Conservation (phyloP, 2,113 vertebrate genomes). For the Psittacara wagleri region DNA sequence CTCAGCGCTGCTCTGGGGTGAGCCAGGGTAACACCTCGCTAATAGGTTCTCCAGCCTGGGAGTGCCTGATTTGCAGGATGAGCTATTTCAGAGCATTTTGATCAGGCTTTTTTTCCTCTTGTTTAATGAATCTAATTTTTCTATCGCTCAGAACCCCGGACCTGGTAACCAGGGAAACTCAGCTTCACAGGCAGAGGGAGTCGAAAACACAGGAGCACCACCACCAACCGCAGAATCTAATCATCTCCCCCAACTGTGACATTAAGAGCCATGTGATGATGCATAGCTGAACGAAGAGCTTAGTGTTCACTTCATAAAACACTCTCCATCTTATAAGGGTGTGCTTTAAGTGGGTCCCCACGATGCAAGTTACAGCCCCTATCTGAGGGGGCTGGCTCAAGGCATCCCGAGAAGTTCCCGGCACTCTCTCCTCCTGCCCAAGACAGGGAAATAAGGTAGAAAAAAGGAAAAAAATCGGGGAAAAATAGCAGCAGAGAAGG, state of each 20-base stretch:
- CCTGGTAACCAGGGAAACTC: constrained; percentile 70
- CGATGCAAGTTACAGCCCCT: fast-evolving
- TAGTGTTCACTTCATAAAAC: neutral
- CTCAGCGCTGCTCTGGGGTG: neutral
- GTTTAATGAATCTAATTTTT: constrained; percentile 58
- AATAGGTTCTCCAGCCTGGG: neutral
- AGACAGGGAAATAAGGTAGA: neutral
- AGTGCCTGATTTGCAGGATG: neutral
- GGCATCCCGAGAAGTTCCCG: neutral
- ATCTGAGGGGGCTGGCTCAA: fast-evolving
- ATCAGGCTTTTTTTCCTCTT: neutral
- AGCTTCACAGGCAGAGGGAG: constrained; percentile 25
- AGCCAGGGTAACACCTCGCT: neutral
- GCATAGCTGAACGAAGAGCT: neutral
- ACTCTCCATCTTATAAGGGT: too few relatives aligned
- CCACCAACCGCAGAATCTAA: neutral
- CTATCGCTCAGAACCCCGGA: neutral
- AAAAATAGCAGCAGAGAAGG: neutral
- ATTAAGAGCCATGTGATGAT: neutral
- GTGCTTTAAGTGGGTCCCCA: neutral
- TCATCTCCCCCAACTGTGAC: neutral
- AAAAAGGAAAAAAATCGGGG: neutral
- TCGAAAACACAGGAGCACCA: neutral
- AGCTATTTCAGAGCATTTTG: neutral
- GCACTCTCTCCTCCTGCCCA: neutral